A percentile compares a stretch with the other conserved stretches of the same genome.
These are phyloP conservation scores for Hypomesus transpacificus DNA, from an alignment of 2,113 vertebrate genomes.

Conservation along the genomic window DNA sequence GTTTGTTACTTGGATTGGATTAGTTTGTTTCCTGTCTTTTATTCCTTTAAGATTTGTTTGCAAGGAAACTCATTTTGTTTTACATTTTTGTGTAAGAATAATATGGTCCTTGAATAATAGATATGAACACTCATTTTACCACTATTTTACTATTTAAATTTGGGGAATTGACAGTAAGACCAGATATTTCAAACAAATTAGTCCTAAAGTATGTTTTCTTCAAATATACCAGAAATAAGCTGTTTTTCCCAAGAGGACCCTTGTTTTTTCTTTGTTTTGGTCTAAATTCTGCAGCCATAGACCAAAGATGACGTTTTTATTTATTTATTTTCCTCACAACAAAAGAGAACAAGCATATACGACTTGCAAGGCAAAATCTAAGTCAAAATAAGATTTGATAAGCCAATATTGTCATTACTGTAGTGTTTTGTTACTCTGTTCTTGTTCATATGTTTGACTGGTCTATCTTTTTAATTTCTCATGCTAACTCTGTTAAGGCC, in stretches of 20 bases:
- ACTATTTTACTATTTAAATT: neutral
- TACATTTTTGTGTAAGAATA: neutral
- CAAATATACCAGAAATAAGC: constrained; percentile 23
- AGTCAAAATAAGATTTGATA: constrained; percentile 67
- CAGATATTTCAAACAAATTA: constrained; percentile 22
- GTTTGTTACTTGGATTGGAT: neutral
- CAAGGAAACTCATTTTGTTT: neutral
- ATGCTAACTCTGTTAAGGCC: neutral
- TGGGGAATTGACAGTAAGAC: neutral
- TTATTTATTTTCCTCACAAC: neutral
- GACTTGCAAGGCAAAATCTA: constrained; percentile 45
- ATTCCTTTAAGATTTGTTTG: neutral
- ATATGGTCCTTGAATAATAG: neutral
- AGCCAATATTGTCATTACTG: constrained; percentile 58
- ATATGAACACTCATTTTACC: too few species aligned
- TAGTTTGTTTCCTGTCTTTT: neutral
- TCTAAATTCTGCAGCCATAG: constrained; percentile 46
- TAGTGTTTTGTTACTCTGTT: neutral
- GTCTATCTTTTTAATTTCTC: neutral
- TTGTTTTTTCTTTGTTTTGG: constrained; percentile 34
- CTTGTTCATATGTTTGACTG: neutral
- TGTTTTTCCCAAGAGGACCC: constrained; percentile 27
- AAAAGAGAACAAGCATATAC: constrained; percentile 47
- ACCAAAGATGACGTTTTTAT: constrained; percentile 27
- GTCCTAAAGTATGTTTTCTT: constrained; percentile 20